Conservation (phyloP, 2,888 invertebrate genomes). For the Asteroscopus sphinx region DNA sequence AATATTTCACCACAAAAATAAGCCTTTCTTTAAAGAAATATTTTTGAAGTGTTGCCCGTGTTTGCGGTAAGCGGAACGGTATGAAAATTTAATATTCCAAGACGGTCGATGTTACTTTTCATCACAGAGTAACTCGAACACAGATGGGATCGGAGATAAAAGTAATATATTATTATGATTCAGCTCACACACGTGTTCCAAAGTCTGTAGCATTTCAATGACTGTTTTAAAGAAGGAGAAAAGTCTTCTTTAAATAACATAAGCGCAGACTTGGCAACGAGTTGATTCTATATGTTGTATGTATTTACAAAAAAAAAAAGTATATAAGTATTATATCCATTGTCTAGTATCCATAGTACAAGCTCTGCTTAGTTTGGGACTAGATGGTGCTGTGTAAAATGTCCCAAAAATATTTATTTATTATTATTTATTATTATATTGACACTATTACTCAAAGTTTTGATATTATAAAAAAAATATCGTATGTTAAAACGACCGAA, state of each 20-base stretch:
- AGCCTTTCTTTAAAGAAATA: slow-evolving; percentile 25
- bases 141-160: slow-evolving; percentile 50
- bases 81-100: slow-evolving; percentile 32
- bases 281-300: slow-evolving; percentile 1
- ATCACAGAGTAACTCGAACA: slow-evolving; percentile 37
- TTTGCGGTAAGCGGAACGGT: slow-evolving; percentile 12
- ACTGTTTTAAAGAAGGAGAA: slow-evolving; percentile 43
- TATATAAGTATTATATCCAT: too few relatives aligned
- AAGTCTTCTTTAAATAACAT: slow-evolving; percentile 46
- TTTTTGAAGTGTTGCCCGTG: slow-evolving; percentile 23
- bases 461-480: slow-evolving; percentile 28
- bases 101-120: slow-evolving; percentile 29
- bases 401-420: too few relatives aligned
- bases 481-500: slow-evolving; percentile 7
- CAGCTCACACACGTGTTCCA: slow-evolving; percentile 46
- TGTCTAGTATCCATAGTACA: too few relatives aligned
- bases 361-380: too few relatives aligned
- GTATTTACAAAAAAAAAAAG: too few relatives aligned
- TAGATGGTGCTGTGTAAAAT: too few relatives aligned
- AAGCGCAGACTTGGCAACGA: not conserved
- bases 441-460: too few relatives aligned
- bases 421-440: too few relatives aligned
- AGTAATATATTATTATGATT: slow-evolving; percentile 52
- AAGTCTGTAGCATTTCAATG: slow-evolving; percentile 34
- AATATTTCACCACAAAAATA: slow-evolving; percentile 42